Percentiles rank a stretch among this genome's conserved stretches.
Evolutionary conservation across 2,888 invertebrate genomes (phyloP).

Genomic region (Calliscelio sp.): DNA sequence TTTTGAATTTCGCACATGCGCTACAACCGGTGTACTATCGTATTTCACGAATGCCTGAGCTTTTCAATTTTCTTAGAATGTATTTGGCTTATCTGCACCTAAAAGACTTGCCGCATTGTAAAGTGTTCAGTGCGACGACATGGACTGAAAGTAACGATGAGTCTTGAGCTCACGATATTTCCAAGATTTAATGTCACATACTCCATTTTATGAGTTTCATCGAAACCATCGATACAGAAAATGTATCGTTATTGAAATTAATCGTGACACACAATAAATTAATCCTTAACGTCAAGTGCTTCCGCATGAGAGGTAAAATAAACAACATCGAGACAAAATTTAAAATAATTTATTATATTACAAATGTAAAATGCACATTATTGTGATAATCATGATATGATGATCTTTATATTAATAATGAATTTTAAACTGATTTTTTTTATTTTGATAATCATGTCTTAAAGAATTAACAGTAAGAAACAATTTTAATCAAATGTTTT

Average conservation of each 20-base stretch:
- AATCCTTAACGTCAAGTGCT: too few species aligned
- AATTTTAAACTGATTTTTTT: neutral
- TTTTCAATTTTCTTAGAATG: slow-evolving; percentile 82
- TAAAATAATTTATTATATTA: neutral
- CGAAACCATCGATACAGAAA: slow-evolving; percentile 24
- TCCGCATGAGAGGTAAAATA: too few species aligned
- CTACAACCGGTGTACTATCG: slow-evolving; percentile 75
- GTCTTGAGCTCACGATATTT: slow-evolving; percentile 23
- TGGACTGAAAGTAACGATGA: slow-evolving; percentile 80
- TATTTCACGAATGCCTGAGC: slow-evolving; percentile 83
- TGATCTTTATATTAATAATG: neutral
- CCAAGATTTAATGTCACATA: slow-evolving; percentile 37
- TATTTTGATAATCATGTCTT: neutral
- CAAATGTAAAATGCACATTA: neutral
- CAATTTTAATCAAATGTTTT: too few species aligned
- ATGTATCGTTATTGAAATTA: slow-evolving; percentile 9
- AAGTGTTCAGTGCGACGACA: slow-evolving; percentile 71
- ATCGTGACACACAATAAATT: too few species aligned
- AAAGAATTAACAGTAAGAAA: too few species aligned
- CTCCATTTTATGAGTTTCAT: slow-evolving; percentile 32
- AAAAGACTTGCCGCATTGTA: slow-evolving; percentile 77
- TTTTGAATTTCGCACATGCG: slow-evolving; percentile 80
- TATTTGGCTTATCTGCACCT: slow-evolving; percentile 81
- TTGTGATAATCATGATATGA: neutral
- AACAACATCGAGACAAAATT: neutral